A percentile compares a stretch with the other conserved stretches of the same genome.
Conservation (phyloP, 2,113 vertebrate genomes). For the Acanthochromis polyacanthus region DNA sequence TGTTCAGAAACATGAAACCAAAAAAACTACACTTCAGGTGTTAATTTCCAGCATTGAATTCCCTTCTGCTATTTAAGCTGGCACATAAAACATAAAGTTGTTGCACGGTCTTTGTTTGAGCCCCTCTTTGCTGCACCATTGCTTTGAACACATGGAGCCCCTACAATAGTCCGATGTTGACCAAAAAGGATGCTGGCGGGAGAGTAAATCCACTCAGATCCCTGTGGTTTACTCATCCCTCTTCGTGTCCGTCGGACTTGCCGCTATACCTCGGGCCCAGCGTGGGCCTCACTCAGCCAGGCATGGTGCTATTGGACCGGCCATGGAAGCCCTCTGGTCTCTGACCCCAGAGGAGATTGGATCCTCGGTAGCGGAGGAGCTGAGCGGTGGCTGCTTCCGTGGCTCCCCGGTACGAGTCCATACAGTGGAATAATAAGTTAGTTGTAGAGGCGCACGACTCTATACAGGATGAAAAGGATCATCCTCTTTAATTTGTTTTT, state of each 20-base stretch:
- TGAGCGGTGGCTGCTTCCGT: slow-evolving; percentile 34
- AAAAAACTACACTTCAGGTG: neutral
- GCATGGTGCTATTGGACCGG: slow-evolving; percentile 70
- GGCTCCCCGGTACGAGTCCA: slow-evolving; percentile 55
- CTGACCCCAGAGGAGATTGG: slow-evolving; percentile 78
- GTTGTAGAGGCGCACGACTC: slow-evolving; percentile 49
- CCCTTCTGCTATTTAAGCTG: neutral
- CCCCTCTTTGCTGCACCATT: slow-evolving; percentile 43
- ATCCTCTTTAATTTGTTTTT: slow-evolving; percentile 29
- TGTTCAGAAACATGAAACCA: neutral
- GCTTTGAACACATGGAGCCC: slow-evolving; percentile 35
- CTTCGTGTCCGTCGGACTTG: slow-evolving; percentile 53
- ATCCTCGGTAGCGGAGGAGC: slow-evolving; percentile 58
- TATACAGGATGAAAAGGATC: slow-evolving; percentile 28
- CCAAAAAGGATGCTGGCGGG: slow-evolving; percentile 68
- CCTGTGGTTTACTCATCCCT: slow-evolving; percentile 75
- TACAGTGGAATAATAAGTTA: slow-evolving; percentile 57
- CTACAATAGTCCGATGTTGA: slow-evolving; percentile 54
- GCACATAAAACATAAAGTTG: slow-evolving; percentile 12
- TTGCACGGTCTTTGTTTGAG: neutral
- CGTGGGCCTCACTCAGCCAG: slow-evolving; percentile 63
- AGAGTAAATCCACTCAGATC: slow-evolving; percentile 78
- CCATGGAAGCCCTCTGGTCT: slow-evolving; percentile 48
- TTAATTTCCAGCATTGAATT: slow-evolving; percentile 23
- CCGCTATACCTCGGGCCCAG: slow-evolving; percentile 65